These are phyloP conservation scores for Caenorhabditis macrosperma DNA, from an alignment of 2,888 invertebrate species.

Conservation along the genomic window DNA sequence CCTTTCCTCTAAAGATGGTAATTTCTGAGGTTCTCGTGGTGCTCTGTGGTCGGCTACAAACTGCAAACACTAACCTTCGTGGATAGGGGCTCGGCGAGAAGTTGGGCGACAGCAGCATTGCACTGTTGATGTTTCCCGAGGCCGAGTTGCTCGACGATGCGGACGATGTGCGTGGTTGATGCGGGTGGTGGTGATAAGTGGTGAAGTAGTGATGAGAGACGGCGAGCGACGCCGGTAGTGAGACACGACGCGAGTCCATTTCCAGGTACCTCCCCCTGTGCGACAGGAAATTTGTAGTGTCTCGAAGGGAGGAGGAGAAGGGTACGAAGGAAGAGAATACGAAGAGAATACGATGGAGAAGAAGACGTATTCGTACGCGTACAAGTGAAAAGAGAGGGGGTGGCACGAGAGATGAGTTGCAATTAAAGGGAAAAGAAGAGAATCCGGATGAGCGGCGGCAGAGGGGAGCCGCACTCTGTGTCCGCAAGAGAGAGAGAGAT, in stretches of 20 bases:
- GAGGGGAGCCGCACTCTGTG: conserved; percentile 13
- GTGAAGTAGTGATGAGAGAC: conserved; percentile 45
- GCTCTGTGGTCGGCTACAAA: neutral
- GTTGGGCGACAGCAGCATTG: conserved; percentile 55
- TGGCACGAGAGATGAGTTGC: conserved; percentile 37
- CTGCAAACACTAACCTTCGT: conserved; percentile 32
- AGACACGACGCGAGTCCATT: conserved; percentile 58
- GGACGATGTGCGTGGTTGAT: conserved; percentile 36
- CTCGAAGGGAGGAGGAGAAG: neutral
- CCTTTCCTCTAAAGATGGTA: neutral
- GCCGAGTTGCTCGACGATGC: conserved; percentile 28
- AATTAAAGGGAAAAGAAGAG: conserved; percentile 34
- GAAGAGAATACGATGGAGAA: conserved; percentile 5
- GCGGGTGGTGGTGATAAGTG: conserved; percentile 23
- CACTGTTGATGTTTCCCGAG: conserved; percentile 22
- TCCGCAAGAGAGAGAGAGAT: neutral
- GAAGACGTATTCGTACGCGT: conserved; percentile 26
- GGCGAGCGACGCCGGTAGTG: conserved; percentile 56
- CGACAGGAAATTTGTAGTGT: neutral
- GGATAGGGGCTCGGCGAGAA: conserved; percentile 43
- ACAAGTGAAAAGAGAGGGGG: conserved; percentile 12
- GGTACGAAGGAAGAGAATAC: conserved; percentile 17
- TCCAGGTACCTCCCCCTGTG: conserved; percentile 43
- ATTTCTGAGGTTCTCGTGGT: neutral
- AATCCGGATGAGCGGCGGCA: conserved; percentile 24